Base-by-base conservation (phyloP, 2,797 vertebrate species). In the Calcarius lapponicus region DNA sequence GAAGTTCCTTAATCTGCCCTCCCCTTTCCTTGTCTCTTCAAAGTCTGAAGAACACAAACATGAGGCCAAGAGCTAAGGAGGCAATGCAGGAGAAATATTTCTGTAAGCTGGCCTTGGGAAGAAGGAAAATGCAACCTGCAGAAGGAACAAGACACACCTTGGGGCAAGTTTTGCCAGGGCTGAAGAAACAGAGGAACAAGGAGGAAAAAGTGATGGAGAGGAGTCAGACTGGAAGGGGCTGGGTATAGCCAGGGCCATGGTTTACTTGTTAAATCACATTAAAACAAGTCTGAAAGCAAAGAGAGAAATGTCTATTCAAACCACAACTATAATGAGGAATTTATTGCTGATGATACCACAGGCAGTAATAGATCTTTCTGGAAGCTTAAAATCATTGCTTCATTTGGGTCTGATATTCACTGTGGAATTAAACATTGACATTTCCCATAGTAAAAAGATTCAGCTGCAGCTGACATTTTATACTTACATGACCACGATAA, bases 311-410 rank as follows among this genome's bases (percentile, higher is more conserved):
- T 11, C 56, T 25, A 29, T 53, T 84, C 85, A 58, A 22, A 54
- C 54, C 58, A 86, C 32, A 47, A 7, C 17, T n/a, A 15, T 24
- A 75, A 43, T 50, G 57, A 88, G 48, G 83, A 43, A 36, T 94
- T 96, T 96, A 93, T 96, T 93, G 86, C 67, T 9, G 29, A 45
- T 24, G 54, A 21, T 56, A 74, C 76, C 78, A 76, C 51, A 60
- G n/a, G 65, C 89, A 57, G 65, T 20, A n/a, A 42, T 24, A 64
- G 42, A 48, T 70, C 45, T 47, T 92, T 60, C 90, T 83, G 58
- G 47, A 88, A 84, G 60, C 36, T 76, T 36, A 53, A 67, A 88
- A 26, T 22, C 56, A 53, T 66, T 86, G 45, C 54, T 50, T 51
- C 69, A 45, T 56, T 88, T 75, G 60, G 29, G 43, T 80, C 36